Conservation (phyloP, 1,140 invertebrate species). For the Achatina immaculata region DNA sequence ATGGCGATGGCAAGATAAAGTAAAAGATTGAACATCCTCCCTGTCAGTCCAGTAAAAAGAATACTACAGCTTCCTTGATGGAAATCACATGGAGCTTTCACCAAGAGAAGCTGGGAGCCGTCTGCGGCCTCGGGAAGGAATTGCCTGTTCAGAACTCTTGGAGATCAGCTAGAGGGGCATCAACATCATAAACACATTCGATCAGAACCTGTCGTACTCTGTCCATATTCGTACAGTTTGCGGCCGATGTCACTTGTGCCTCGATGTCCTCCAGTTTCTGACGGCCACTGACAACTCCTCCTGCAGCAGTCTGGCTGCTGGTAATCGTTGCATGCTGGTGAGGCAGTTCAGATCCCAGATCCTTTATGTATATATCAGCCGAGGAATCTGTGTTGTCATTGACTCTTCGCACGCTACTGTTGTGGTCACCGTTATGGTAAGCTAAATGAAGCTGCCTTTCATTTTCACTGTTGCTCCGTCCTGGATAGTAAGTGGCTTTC, state of each 20-base stretch:
- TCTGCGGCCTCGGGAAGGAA: no score
- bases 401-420: constrained; percentile 70
- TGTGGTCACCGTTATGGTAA: constrained; percentile 75
- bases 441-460: constrained; percentile 72
- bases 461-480: constrained; percentile 43
- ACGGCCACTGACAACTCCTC: no score
- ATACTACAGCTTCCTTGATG: no score
- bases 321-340: no score
- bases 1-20: no score
- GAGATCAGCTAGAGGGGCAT: constrained; percentile 57
- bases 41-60: no score
- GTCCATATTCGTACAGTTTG: constrained; percentile 58
- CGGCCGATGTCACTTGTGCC: constrained; percentile 57
- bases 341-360: no score
- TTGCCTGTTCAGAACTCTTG: no score
- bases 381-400: constrained; percentile 70
- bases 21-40: no score
- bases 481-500: constrained; percentile 70
- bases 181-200: constrained; percentile 64
- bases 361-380: constrained; percentile 69
- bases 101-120: no score
- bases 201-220: constrained; percentile 50
- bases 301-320: no score
- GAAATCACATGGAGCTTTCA: no score
- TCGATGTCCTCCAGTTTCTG: constrained; percentile 55